phyloP scores from a whole-genome alignment of 2,113 vertebrate genomes.

The Anas platyrhynchos region DNA sequence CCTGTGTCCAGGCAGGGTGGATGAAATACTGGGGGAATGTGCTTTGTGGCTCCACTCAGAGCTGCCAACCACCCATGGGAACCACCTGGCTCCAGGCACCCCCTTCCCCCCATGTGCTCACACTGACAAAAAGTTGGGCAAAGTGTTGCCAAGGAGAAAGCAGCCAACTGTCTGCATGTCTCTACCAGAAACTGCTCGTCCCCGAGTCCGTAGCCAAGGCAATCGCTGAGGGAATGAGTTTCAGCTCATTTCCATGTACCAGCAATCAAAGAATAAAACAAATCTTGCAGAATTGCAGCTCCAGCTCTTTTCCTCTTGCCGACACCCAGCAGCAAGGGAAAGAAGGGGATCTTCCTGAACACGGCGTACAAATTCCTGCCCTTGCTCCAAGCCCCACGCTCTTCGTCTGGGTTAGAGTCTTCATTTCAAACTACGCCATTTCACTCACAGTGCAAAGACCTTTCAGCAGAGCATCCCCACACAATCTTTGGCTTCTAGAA shows the following conservation, averaged over 20 bases:
- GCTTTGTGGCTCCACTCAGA: background rate
- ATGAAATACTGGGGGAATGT: background rate
- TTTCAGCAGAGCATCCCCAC: background rate
- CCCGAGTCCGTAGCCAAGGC: background rate
- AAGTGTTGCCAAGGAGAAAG: background rate
- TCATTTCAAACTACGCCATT: background rate
- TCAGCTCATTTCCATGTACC: background rate
- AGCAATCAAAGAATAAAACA: conserved; percentile 24
- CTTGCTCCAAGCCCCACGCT: background rate
- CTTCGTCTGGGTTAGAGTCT: background rate
- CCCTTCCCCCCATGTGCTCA: background rate
- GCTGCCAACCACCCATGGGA: background rate
- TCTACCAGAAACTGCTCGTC: conserved; percentile 12
- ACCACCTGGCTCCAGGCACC: background rate
- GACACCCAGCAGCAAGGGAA: background rate
- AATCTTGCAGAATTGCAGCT: conserved; percentile 11
- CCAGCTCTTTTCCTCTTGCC: conserved; percentile 1
- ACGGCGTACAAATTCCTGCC: background rate
- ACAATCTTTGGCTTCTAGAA: background rate
- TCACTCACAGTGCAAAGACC: background rate
- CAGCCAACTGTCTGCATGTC: background rate
- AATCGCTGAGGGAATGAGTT: conserved; percentile 16
- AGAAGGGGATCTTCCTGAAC: background rate
- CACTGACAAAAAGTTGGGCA: background rate
- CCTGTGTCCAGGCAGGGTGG: background rate